Evolutionary conservation across 2,888 invertebrate species (phyloP).

Genomic region (Scrobipalpa atriplicella): DNA sequence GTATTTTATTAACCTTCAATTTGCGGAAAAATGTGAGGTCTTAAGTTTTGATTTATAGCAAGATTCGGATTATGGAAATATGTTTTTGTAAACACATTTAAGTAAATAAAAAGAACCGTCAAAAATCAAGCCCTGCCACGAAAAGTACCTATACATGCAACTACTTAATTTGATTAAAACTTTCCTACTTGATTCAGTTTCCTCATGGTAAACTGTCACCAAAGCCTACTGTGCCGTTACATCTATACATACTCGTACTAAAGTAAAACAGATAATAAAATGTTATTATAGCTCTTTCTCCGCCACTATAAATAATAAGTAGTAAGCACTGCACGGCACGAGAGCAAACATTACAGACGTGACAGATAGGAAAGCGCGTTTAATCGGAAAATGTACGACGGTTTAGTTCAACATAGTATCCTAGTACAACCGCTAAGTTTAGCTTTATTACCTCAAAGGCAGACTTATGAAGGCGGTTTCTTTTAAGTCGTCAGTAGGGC

Average conservation of each 20-base stretch:
- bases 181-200: too few relatives aligned
- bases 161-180: too few relatives aligned
- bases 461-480: slow-evolving; percentile 41
- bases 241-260: too few relatives aligned
- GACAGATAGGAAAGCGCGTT: slow-evolving; percentile 70
- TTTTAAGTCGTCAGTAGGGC: slow-evolving; percentile 40
- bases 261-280: background rate
- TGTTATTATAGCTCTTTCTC: too few relatives aligned
- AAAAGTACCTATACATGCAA: too few relatives aligned
- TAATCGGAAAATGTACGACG: slow-evolving; percentile 65
- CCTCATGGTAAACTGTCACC: too few relatives aligned
- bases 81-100: background rate
- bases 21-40: background rate
- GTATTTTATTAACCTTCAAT: slow-evolving; percentile 5
- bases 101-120: too few relatives aligned
- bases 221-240: too few relatives aligned
- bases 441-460: slow-evolving; percentile 29
- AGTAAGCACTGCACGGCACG: background rate
- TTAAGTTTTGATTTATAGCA: too few relatives aligned
- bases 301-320: too few relatives aligned
- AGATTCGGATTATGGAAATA: background rate
- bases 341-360: slow-evolving; percentile 53
- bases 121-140: too few relatives aligned
- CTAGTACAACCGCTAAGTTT: background rate
- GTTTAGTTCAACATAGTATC: slow-evolving; percentile 46